Evolutionary conservation across 2,797 vertebrate genomes (phyloP).

Genomic region (Notamacropus eugenii): DNA sequence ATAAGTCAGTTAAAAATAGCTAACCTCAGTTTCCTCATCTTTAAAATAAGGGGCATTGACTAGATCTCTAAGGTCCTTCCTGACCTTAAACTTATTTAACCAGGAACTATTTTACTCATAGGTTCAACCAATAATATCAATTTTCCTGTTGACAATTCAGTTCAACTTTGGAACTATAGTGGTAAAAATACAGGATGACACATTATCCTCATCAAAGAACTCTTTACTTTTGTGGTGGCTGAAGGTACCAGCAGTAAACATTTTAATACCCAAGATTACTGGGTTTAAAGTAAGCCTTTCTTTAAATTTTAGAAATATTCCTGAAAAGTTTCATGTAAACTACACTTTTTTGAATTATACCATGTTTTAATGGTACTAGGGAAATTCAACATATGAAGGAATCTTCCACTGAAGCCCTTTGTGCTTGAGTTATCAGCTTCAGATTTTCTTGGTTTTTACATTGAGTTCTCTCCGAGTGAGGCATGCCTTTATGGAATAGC

Average conservation of each 20-base stretch:
- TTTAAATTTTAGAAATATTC: conserved; percentile 29
- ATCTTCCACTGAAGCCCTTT: conserved; percentile 1
- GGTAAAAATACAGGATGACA: background rate
- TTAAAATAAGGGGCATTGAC: background rate
- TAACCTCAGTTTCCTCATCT: background rate
- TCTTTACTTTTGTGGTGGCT: background rate
- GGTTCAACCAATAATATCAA: background rate
- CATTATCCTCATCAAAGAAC: background rate
- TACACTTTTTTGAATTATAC: conserved; percentile 2
- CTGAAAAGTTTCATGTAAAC: conserved; percentile 9
- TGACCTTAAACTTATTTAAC: background rate
- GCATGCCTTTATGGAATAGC: background rate
- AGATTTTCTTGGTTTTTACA: background rate
- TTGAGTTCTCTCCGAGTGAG: conserved; percentile 12
- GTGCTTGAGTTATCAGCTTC: background rate
- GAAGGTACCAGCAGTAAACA: background rate
- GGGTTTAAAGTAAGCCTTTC: background rate
- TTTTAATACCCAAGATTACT: background rate
- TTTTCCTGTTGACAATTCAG: background rate
- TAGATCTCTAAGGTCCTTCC: background rate
- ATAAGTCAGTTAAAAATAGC: background rate
- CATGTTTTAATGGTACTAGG: conserved; percentile 19
- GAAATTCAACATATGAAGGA: background rate
- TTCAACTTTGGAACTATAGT: background rate
- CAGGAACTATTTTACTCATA: background rate